Base-by-base conservation (phyloP, 2,888 invertebrate genomes). In the Margaritifera margaritifera region DNA sequence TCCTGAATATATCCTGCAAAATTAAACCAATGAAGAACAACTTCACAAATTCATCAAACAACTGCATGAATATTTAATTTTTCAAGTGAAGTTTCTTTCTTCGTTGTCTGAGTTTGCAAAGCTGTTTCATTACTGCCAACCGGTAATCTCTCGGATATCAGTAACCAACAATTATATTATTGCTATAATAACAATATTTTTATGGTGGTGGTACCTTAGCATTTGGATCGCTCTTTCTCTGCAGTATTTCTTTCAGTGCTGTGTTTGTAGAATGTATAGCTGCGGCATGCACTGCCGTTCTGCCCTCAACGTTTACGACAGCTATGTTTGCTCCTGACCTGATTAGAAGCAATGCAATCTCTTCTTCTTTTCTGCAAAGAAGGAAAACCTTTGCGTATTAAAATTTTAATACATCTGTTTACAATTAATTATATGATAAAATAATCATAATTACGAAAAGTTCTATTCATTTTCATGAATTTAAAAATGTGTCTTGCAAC, bases 241-340 rank as follows among this genome's bases (percentile, higher is more conserved):
- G 91, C 64, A 95, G 89, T 24, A 96, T 90, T 54, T 93, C 92
- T 69, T 92, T 92, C 6, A 95, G 94, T 87, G 95, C 95, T 71
- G 92, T 92, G 0, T 93, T 92, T 75, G 94, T 94, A 84, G 94
- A 94, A 84, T 95, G 95, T 87, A 95, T 94, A 2, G 95, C 95
- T 18, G 95, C 95, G 65, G 95, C 94, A 84, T 96, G 95, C 22
- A 95, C 90, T 0, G 95, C 93, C 25, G 94, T 94, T 84, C 95
- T 95, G 73, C 93, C 93, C 64, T 94, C 93, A 65, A 93, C 93
- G 89, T 95, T 95, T 3, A 93, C 91, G 51, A 93, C 93, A 88
- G 95, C 93, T 22, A 95, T 92, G 76, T 93, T 90, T 2, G 92
- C 92, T 1, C 94, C 94, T 31, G 93, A 93, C 69, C 92, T 92